phyloP scores from a whole-genome alignment of 2,113 vertebrate genomes.

The Pteropus alecto region DNA sequence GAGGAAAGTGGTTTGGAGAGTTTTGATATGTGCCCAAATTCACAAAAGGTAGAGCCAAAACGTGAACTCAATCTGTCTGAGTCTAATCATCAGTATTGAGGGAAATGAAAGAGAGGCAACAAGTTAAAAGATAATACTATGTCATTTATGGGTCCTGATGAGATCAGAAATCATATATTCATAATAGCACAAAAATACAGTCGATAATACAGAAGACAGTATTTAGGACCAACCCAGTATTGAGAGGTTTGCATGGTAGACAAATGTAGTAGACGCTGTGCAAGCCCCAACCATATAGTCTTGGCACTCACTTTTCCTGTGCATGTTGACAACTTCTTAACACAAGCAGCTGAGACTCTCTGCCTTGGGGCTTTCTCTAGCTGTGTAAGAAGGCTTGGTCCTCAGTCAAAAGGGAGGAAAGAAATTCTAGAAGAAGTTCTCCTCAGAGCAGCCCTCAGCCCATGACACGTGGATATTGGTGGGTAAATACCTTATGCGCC shows the following conservation, averaged over 20 bases:
- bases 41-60: neutral
- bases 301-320: neutral
- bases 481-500: neutral
- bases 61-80: neutral
- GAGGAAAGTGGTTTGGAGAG: neutral
- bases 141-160: neutral
- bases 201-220: neutral
- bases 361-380: neutral
- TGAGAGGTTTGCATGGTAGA: neutral
- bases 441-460: neutral
- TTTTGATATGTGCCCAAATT: neutral
- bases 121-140: neutral
- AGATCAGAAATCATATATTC: neutral
- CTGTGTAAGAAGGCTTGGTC: neutral
- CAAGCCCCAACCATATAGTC: too few relatives aligned
- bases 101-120: neutral
- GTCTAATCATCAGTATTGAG: neutral
- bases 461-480: neutral
- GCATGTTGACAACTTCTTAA: neutral
- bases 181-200: neutral
- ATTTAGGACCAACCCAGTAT: neutral
- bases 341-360: neutral
- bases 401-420: neutral
- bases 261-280: neutral
- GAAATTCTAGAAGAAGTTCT: neutral